Evolutionary conservation across 2,113 vertebrate genomes (phyloP), one percentile per base, ranked within the genome.

Genomic region (Pyxicephalus adspersus): DNA sequence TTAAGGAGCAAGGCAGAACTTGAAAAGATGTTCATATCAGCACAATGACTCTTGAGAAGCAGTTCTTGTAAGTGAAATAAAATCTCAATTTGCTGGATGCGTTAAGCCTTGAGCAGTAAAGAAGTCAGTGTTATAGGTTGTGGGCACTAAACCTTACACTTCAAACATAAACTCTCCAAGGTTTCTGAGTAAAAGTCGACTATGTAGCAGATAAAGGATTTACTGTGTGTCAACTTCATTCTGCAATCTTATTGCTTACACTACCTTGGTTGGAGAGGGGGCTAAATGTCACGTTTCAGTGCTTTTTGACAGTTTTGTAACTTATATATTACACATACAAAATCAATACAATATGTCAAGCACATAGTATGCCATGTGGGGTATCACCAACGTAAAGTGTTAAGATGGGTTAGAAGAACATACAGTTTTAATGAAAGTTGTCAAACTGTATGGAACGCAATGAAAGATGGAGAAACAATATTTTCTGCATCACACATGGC

Each of bases 11-110:
- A 50, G 22, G 13, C 28, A 25, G 52, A 60, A 58, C 23, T 68
- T 79, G 65, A 68, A 50, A 79, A 68, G 54, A 60, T 68, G 31
- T 60, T 45, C 76, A 66, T 31, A 74, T 64, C 50, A 65, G 26
- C 50, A 13, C 29, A 67, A 67, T 15, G 76, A 77, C 63, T 66
- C 15, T 77, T 57, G 18, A 77, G 19, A 50, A 64, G 51, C 13
- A 58, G 50, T 18, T 58, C 52, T 78, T 68, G 28, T 68, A 50
- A 60, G 64, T 68, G 66, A 68, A 68, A 60, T 45, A 28, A 64
- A 67, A 26, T 38, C 64, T 6, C 22, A 19, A 3, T 17, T 68
- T 79, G 52, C 68, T 68, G 64, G 76, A 50, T 22, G 60, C 29
- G 45, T 26, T 68, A 31, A 26, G 51, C 63, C 75, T 51, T 65